Evolutionary conservation across 2,888 invertebrate genomes (phyloP), one percentile per base, ranked within the genome.

Genomic region (Blastobasis adustella): DNA sequence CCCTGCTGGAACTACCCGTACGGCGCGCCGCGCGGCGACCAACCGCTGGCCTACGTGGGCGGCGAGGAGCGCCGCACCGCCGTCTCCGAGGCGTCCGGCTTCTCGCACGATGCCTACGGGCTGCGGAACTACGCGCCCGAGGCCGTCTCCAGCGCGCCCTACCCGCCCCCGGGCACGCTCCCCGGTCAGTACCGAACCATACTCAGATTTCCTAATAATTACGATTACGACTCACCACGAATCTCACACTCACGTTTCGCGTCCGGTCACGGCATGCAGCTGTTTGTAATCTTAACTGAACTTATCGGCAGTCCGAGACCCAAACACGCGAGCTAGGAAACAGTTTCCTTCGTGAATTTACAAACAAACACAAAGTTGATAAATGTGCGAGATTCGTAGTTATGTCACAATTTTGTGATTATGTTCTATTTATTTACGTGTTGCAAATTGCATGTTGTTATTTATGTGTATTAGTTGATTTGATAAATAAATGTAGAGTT

Each of bases 1-100:
- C 90, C 92, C 64, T 94, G 94, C 90, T 93, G 94, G 90, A 93
- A 93, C 80, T 94, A 94, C 70, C 90, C 91, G 23, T 91, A 91
- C 60, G 90, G 91, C 44, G 89, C 90, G 41, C 89, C 92, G 49
- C 90, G 93, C 63, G 81, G 93, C 62, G 91, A 92, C 71, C 91
- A 91, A 79, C 92, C 92, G 49, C 90, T 93, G 65, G 90, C 93
- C 51, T 94, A 94, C 82, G 90, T 93, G 54, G 90, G 93, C 37
- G 91, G 92, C 36, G 94, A 94, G 65, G 93, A 93, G 65, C 90
- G 93, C 60, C 91, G 93, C 61, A 85, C 93, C 59, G 91, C 91
- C 42, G 91, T 90, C 53, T 91, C 91, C 58, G 90, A 91, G 66
- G 90, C 91, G 6, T 89, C 90, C 50, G 90, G 91, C 57, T 94